phyloP scores from a whole-genome alignment of 2,113 vertebrate genomes.

The Cyprinodon variegatus region DNA sequence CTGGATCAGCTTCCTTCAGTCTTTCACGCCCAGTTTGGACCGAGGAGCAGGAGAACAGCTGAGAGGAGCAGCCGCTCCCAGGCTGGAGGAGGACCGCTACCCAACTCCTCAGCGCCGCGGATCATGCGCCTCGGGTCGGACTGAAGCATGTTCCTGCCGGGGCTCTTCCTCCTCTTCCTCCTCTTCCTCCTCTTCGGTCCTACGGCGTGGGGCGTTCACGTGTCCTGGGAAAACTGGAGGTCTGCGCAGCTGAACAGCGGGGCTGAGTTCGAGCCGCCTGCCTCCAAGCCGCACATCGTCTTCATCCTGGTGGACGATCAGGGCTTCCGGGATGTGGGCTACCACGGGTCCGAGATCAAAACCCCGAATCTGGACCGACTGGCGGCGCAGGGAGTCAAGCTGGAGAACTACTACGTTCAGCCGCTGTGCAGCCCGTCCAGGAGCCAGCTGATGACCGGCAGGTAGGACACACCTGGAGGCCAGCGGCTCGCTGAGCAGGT shows the following conservation, averaged over 20 bases:
- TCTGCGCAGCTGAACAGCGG: conserved; percentile 51
- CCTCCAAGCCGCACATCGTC: conserved; percentile 89
- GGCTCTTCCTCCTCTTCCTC: conserved; percentile 80
- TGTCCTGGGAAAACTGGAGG: conserved; percentile 79
- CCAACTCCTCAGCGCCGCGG: background rate
- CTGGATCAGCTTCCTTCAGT: no score
- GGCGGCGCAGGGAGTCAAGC: conserved; percentile 91
- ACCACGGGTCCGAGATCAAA: conserved; percentile 95
- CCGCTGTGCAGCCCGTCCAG: conserved; percentile 96
- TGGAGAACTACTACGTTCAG: conserved; percentile 99
- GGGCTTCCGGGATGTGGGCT: conserved; percentile 95
- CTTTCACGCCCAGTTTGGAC: no score
- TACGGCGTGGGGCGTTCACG: conserved; percentile 80
- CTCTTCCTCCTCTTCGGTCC: conserved; percentile 73
- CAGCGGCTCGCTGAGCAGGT: background rate
- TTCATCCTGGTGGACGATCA: conserved; percentile 97
- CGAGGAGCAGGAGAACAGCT: no score
- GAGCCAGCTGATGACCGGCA: conserved; percentile 97
- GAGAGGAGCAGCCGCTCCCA: no score
- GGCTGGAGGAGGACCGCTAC: no score
- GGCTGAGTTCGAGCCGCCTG: conserved; percentile 41
- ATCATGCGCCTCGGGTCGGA: background rate
- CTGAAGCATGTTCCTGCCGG: conserved; percentile 79
- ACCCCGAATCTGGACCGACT: conserved; percentile 93
- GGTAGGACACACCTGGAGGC: conserved; percentile 71